Conservation (phyloP, 2,797 vertebrate genomes). For the Fratercula arctica region DNA sequence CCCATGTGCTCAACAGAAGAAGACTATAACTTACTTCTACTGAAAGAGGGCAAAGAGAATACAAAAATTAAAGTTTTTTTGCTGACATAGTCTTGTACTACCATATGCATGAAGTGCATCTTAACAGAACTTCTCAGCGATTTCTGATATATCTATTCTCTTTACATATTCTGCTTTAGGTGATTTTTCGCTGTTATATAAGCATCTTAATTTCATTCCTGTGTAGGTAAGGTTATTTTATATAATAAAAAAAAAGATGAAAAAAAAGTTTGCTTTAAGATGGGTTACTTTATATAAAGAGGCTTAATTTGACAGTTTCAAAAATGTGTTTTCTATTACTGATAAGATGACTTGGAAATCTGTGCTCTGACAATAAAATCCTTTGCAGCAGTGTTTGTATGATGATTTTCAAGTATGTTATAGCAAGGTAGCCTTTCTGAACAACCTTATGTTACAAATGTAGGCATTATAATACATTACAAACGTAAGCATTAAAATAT, state of each 20-base stretch:
- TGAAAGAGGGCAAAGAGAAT: conserved; percentile 7
- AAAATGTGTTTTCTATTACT: not conserved
- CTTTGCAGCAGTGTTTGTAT: not conserved
- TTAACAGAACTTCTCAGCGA: not conserved
- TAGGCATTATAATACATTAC: not conserved
- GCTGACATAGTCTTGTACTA: not conserved
- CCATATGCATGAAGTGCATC: not conserved
- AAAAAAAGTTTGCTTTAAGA: not conserved
- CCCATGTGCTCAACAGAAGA: conserved; percentile 19
- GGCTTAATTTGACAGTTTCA: not conserved
- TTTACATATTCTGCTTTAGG: not conserved
- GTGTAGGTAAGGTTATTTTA: not conserved
- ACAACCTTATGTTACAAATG: not conserved
- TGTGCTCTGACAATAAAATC: not conserved
- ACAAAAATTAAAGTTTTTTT: not conserved
- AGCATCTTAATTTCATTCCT: not conserved
- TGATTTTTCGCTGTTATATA: not conserved
- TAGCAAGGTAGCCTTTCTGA: not conserved
- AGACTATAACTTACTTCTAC: not conserved
- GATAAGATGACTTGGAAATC: not conserved
- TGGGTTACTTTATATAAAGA: not conserved
- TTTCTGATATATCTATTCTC: not conserved
- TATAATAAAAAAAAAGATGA: not conserved
- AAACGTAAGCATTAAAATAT: not conserved
- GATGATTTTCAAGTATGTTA: not conserved